Percentiles rank a stretch among this genome's conserved stretches.
Evolutionary conservation across 2,797 vertebrate species (phyloP).

Genomic region (Parotocinclus haroldoi): DNA sequence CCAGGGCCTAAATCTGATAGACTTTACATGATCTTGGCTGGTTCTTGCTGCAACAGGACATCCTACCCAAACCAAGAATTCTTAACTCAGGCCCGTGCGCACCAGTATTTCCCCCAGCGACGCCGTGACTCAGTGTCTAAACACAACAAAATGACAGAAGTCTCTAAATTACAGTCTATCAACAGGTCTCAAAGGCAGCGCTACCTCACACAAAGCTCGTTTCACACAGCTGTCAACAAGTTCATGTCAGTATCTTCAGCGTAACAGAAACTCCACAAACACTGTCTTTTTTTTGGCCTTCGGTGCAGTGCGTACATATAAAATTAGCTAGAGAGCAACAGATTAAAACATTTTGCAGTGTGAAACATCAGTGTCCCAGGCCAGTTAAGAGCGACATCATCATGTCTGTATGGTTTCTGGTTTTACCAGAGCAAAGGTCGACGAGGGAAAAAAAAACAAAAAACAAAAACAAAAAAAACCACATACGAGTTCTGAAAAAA

Average conservation of each 20-base stretch:
- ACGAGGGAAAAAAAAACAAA: constrained; percentile 5
- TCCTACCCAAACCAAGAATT: neutral
- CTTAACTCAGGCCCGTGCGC: constrained; percentile 1
- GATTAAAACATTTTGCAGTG: constrained; percentile 17
- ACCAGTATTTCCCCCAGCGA: constrained; percentile 6
- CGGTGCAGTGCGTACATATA: constrained; percentile 4
- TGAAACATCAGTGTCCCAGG: constrained; percentile 20
- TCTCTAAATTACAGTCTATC: constrained; percentile 33
- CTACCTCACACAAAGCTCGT: neutral
- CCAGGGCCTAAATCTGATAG: constrained; percentile 11
- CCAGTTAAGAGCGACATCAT: constrained; percentile 37
- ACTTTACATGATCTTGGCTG: constrained; percentile 5
- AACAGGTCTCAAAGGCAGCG: constrained; percentile 23
- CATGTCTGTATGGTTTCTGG: constrained; percentile 29
- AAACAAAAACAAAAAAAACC: neutral
- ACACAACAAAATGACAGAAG: constrained; percentile 44
- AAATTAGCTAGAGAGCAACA: constrained; percentile 15
- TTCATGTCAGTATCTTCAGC: constrained; percentile 15
- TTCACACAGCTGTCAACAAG: neutral
- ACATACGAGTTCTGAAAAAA: constrained; percentile 17
- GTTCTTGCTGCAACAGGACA: neutral
- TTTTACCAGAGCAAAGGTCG: constrained; percentile 18
- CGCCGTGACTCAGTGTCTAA: constrained; percentile 27
- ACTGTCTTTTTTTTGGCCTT: constrained; percentile 1
- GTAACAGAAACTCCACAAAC: neutral